Base-by-base conservation (phyloP, 2,888 invertebrate species). In the Meta bourneti region DNA sequence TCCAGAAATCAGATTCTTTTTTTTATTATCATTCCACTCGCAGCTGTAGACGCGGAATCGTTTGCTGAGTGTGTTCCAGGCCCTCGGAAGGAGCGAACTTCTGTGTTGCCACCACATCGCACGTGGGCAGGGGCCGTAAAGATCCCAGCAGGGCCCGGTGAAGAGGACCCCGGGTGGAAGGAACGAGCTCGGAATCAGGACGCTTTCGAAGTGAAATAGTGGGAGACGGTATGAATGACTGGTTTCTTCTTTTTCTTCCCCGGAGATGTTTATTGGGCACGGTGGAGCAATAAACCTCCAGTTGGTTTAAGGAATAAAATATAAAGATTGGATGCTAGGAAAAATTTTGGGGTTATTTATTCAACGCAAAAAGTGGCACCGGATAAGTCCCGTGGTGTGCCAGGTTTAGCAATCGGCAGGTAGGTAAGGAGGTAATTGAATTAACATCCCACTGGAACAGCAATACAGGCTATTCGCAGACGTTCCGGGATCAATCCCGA, bases 51-150 rank as follows among this genome's bases (percentile, higher is more conserved):
- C 71, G 84, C 51, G 83, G 80, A 74, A 90, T 79, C 78, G 72
- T 90, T 84, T 89, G 20, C 72, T 72, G 72, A 51, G 52, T 52
- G 11, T 49, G 52, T 51, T 83, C 16, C 51, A 8, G 34, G 51
- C 51, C 20, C 52, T 9, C 72, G 70, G 20, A 19, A 90, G 84
- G 71, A 83, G 89, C 78, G 89, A 85, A 90, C 54, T 75, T 74
- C 75, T 84, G 70, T 90, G 90, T 90, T 90, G 74, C 71, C 84
- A 85, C 90, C 69, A 90, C 79, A 83, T 84, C 84, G 83, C 74
- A 90, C 79, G 90, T 80, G 85, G 80, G 74, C 54, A 61, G 51
- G 52, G 70, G 85, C 72, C 54, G 90, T 90, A 90, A 90, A 90
- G 72, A 19, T 85, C 90, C 49, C 90, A 90, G 90, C 85, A 52